phyloP scores from a whole-genome alignment of 2,888 invertebrate species.

The Nesidiocoris tenuis region DNA sequence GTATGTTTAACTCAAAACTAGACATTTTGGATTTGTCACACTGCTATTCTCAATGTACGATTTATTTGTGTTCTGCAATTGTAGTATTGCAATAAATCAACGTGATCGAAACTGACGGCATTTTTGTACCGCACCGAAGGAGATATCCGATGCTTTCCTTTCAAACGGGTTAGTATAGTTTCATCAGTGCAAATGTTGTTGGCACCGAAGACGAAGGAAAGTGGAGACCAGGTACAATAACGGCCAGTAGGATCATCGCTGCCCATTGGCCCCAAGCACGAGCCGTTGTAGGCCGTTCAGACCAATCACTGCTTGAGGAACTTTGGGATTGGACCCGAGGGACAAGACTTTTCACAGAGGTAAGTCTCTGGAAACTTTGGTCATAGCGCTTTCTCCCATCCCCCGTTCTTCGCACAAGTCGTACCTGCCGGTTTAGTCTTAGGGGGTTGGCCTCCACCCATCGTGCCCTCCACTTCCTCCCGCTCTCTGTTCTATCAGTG shows the following conservation, averaged over 20 bases:
- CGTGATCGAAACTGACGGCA: no score
- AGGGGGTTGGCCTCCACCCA: not conserved
- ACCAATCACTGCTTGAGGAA: constrained; percentile 19
- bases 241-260: not conserved
- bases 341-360: constrained; percentile 17
- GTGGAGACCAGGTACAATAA: not conserved
- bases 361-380: constrained; percentile 3
- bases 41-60: no score
- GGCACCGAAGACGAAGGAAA: not conserved
- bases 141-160: no score
- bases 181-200: not conserved
- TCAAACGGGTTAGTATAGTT: no score
- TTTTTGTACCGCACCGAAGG: no score
- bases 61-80: no score
- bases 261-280: not conserved
- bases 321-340: constrained; percentile 13
- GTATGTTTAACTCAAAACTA: no score
- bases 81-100: no score
- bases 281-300: constrained; percentile 4
- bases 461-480: not conserved
- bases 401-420: not conserved
- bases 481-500: not conserved
- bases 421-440: not conserved
- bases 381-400: constrained; percentile 7
- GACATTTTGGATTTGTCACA: no score